Percentiles rank a stretch among this genome's conserved stretches.
These are phyloP conservation scores for Lathronympha strigana DNA, from an alignment of 2,888 invertebrate species.

Conservation along the genomic window DNA sequence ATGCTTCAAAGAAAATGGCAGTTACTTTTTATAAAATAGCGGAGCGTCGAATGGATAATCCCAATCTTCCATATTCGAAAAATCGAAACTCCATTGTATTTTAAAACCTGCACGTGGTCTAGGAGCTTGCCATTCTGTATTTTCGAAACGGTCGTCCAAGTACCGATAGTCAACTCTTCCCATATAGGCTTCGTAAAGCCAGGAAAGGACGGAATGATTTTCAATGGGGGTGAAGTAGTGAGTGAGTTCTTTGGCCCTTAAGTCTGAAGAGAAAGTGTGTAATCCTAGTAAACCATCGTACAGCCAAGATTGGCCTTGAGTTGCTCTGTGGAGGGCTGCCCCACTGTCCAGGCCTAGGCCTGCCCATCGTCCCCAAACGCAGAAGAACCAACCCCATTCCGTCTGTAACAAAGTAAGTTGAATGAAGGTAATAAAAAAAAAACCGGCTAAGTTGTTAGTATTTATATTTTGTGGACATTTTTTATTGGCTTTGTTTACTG, in stretches of 20 bases:
- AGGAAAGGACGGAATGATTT: conserved; percentile 9
- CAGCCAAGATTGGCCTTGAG: conserved; percentile 14
- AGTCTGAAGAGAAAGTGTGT: conserved; percentile 14
- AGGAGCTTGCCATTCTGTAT: conserved; percentile 12
- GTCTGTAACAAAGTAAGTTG: conserved; percentile 9
- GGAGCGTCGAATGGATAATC: not conserved
- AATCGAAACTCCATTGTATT: not conserved
- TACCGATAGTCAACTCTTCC: conserved; percentile 9
- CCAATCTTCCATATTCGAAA: not conserved
- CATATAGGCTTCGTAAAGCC: conserved; percentile 25
- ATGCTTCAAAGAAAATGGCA: no score
- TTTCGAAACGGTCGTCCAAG: not conserved
- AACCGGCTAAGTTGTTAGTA: no score
- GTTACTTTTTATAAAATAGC: conserved; percentile 1
- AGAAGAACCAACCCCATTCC: conserved; percentile 30
- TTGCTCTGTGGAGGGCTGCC: conserved; percentile 17
- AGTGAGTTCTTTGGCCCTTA: conserved; percentile 9
- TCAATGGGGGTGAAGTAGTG: conserved; percentile 28
- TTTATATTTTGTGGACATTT: no score
- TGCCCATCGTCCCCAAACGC: conserved; percentile 25
- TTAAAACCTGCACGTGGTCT: not conserved
- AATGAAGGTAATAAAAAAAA: no score
- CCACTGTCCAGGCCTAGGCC: conserved; percentile 22
- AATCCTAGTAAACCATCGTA: conserved; percentile 22
- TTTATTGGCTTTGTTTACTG: no score